Evolutionary conservation across 1,140 invertebrate species (phyloP), one percentile per base, ranked within the genome.

Genomic region (Hesperophylax magnus): DNA sequence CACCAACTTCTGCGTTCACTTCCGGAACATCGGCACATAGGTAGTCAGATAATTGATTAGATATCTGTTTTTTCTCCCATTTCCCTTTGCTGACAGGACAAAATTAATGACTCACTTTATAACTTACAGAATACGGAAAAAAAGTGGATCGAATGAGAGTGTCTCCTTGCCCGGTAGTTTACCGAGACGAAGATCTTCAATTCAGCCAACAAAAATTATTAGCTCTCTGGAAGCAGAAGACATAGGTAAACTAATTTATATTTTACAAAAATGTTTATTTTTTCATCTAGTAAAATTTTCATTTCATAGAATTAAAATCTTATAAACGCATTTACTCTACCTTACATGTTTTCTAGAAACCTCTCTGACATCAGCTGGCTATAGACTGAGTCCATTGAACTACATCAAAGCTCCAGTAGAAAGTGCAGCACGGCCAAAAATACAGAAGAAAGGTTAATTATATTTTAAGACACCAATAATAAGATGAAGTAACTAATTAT

Each of bases 111-210:
- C 4, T 52, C 11, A 24, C 1, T 15, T 4, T 69, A 39, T 82
- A 20, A 75, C 58, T 79, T 83, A 58, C 76, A 89, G 89, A 78
- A 87, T 88, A 6, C 80, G 89, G 81, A 84, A 88, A 80, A 90
- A 90, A 86, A 90, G 89, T 85, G 89, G 88, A 15, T 90, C 89
- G 22, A 90, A 90, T 81, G 89, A 90, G 87, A 90, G 92, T 85
- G 92, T 92, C 82, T 92, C 92, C 72, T 85, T 93, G 56, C 93
- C 93, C 3, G 92, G 93, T 34, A 94, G 93, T 84, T 86, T 94
- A 53, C 92, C 93, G 3, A 87, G 93, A 84, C 90, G 93, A 86
- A 92, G 93, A 86, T 92, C 93, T n/a, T 91, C 89, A 7, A 91
- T 90, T 80, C 89, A 89, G n/a, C 89, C 88, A 39, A 79, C 88